Conservation (phyloP, 2,888 invertebrate species). For the Seladonia tumulorum region DNA sequence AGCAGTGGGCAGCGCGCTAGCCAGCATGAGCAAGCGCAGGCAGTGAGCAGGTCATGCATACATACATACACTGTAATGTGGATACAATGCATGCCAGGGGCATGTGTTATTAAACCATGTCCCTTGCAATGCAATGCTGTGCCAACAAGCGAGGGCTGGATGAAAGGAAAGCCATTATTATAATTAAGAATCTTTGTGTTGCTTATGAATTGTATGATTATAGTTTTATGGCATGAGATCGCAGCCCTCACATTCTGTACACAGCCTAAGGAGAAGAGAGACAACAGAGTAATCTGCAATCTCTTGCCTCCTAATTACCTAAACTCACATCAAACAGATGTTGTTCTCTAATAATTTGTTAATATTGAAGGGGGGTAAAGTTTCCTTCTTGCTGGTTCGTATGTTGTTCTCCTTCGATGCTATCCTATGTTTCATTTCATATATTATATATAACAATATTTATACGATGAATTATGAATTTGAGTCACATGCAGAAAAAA, state of each 20-base stretch:
- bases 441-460: conserved; percentile 87
- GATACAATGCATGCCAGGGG: conserved; percentile 76
- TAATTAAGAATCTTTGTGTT: conserved; percentile 35
- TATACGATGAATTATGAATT: conserved; percentile 84
- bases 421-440: conserved; percentile 82
- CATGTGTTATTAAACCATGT: conserved; percentile 66
- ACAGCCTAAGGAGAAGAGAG: conserved; percentile 70
- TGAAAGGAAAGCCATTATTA: conserved; percentile 51
- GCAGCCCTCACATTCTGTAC: conserved; percentile 69
- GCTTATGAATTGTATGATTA: conserved; percentile 32
- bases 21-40: conserved; percentile 82
- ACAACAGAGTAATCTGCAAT: conserved; percentile 69
- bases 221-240: conserved; percentile 55
- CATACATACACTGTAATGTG: conserved; percentile 80
- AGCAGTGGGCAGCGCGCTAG: conserved; percentile 81
- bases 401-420: conserved; percentile 72
- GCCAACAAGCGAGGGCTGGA: conserved; percentile 68
- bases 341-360: conserved; percentile 70
- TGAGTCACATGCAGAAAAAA: conserved; percentile 84
- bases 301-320: conserved; percentile 78
- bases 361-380: conserved; percentile 52
- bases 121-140: conserved; percentile 70
- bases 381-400: conserved; percentile 62
- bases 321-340: conserved; percentile 83
- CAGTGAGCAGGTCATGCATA: conserved; percentile 83